Evolutionary conservation across 2,888 invertebrate genomes (phyloP).

Genomic region (Masnerella sp.): DNA sequence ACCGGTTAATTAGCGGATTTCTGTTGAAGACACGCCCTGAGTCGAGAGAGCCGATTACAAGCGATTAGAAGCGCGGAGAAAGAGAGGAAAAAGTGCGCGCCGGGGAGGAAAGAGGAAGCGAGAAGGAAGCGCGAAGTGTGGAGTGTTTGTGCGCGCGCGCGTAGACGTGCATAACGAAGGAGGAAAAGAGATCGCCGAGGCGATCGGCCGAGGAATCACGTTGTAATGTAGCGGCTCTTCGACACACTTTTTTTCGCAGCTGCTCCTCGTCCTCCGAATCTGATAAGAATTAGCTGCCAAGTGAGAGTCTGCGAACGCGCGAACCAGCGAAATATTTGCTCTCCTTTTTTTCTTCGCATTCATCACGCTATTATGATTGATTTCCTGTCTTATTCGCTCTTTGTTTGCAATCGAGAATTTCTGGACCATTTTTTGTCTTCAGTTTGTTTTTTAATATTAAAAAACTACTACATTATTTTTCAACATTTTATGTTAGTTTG

Average conservation of each 20-base stretch:
- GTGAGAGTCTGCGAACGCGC: slow-evolving; percentile 52
- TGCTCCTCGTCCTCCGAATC: slow-evolving; percentile 58
- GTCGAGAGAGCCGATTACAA: slow-evolving; percentile 57
- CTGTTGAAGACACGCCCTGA: slow-evolving; percentile 60
- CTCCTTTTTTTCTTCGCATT: slow-evolving; percentile 34
- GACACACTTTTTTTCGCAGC: slow-evolving; percentile 60
- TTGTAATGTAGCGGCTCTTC: slow-evolving; percentile 61
- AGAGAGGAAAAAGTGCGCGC: slow-evolving; percentile 41
- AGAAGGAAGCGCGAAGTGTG: slow-evolving; percentile 23
- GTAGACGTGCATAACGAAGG: slow-evolving; percentile 50
- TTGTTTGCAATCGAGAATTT: background rate
- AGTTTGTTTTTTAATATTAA: too few species aligned
- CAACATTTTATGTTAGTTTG: too few species aligned
- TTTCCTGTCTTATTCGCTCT: slow-evolving; percentile 25
- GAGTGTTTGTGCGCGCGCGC: background rate
- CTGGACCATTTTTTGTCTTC: background rate
- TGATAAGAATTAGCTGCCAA: slow-evolving; percentile 59
- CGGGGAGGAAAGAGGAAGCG: slow-evolving; percentile 10
- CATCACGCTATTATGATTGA: slow-evolving; percentile 48
- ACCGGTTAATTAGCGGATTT: slow-evolving; percentile 61
- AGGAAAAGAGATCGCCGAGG: slow-evolving; percentile 60
- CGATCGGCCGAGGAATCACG: slow-evolving; percentile 61
- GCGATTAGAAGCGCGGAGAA: slow-evolving; percentile 56
- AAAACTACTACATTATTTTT: too few species aligned
- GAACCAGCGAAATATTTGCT: slow-evolving; percentile 52